phyloP scores from a whole-genome alignment of 1,140 invertebrate species.

The Bombus difficillimus region DNA sequence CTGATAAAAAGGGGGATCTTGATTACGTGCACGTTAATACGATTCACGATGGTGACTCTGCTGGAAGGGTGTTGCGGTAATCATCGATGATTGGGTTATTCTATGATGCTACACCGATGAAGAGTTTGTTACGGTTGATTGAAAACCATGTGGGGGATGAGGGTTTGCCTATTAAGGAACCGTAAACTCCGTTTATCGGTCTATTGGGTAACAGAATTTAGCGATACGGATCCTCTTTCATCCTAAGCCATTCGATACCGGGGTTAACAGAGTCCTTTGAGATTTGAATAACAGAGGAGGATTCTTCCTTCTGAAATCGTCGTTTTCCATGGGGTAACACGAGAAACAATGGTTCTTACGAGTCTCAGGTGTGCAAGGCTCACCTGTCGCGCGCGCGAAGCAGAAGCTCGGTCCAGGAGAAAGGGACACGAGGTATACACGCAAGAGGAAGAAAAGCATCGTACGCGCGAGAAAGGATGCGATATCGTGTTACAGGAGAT shows the following conservation, averaged over 20 bases:
- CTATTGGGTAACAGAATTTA: background rate
- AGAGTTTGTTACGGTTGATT: background rate
- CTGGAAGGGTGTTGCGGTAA: constrained; percentile 17
- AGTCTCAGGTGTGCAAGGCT: constrained; percentile 38
- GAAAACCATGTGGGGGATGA: background rate
- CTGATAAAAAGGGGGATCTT: constrained; percentile 13
- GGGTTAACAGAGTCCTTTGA: constrained; percentile 1
- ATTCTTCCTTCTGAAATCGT: background rate
- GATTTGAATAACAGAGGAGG: background rate
- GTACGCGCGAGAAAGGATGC: constrained; percentile 67
- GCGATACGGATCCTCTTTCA: background rate
- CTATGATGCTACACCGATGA: background rate
- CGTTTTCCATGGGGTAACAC: background rate
- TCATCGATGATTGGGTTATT: constrained; percentile 7
- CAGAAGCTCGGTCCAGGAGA: constrained; percentile 11
- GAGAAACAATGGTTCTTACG: constrained; percentile 21
- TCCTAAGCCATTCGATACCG: background rate
- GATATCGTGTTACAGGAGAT: constrained; percentile 76
- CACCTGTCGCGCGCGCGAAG: constrained; percentile 34
- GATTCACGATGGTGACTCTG: constrained; percentile 2
- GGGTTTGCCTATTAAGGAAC: background rate
- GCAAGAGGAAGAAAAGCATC: constrained; percentile 60
- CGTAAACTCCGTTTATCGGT: background rate
- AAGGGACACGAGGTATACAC: background rate
- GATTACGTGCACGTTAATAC: background rate